Base-by-base conservation (phyloP, 2,113 vertebrate species). In the Rhea americana region DNA sequence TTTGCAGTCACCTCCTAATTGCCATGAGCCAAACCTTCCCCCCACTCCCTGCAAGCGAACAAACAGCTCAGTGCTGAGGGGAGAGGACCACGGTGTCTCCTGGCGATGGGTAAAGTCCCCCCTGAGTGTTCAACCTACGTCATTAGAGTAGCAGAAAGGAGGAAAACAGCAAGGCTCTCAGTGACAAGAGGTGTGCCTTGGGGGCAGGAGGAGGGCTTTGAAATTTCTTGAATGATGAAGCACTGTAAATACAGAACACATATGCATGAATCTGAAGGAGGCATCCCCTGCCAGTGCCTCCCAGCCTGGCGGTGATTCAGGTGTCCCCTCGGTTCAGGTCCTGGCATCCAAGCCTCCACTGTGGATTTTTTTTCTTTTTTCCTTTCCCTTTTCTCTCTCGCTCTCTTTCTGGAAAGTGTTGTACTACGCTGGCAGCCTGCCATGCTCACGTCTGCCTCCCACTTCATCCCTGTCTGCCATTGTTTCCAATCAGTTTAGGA, bases 401-500 rank as follows among this genome's bases (percentile, higher is more conserved):
- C 25, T 72, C 48, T 25, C 39, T 70, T 63, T 89, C 91, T 94
- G 94, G 87, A 82, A 91, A 91, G 79, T 1, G 1, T 9, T 47
- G 65, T 86, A 37, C 86, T 24, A 11, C 0, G 17, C 93, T 97
- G 96, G 97, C 96, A 96, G 72, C 50, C 80, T 63, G 90, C 97
- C 97, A 97, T 1, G 77, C 72, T 96, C 90, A 90, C 35, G 37
- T 89, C 97, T 97, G 94, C 95, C 96, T 97, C 96, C 96, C 91
- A 87, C 96, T 94, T 95, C 96, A 96, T 95, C 96, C 97, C 96
- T 55, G 96, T 97, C 97, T 97, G 97, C 97, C 93, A 97, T 97
- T 98, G 97, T 97, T 98, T 98, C 97, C 96, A 96, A 95, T 97
- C 97, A 94, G 97, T 97, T 97, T 97, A 97, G 97, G 96, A 98